These are phyloP conservation scores for Sylvicola fuscatus DNA, from an alignment of 2,888 invertebrate species.

Conservation along the genomic window DNA sequence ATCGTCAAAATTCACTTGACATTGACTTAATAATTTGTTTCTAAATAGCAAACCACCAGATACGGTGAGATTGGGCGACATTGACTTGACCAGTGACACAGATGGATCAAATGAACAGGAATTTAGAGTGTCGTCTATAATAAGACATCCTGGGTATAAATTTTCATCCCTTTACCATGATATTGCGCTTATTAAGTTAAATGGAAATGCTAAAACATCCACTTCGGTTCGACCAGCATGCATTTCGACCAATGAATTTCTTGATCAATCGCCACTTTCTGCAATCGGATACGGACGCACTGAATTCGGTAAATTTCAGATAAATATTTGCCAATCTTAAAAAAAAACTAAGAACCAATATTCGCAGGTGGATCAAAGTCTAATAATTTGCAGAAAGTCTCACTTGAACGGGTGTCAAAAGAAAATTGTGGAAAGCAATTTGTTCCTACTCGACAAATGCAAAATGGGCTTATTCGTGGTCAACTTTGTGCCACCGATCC, in stretches of 20 bases:
- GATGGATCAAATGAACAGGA: slow-evolving; percentile 1
- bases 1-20: too few relatives aligned
- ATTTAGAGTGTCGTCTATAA: slow-evolving; percentile 7
- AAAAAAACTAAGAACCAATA: too few relatives aligned
- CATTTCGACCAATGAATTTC: slow-evolving; percentile 23
- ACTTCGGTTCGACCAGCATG: slow-evolving; percentile 36
- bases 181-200: slow-evolving; percentile 38
- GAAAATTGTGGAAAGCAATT: slow-evolving; percentile 11
- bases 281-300: slow-evolving; percentile 42
- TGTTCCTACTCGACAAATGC: slow-evolving; percentile 4
- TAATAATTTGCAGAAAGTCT: slow-evolving; percentile 18
- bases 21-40: too few relatives aligned
- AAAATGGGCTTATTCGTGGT: not conserved
- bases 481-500: slow-evolving; percentile 2
- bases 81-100: slow-evolving; percentile 10
- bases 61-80: slow-evolving; percentile 13
- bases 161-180: slow-evolving; percentile 37
- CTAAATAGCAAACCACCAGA: slow-evolving; percentile 4
- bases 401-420: slow-evolving; percentile 17
- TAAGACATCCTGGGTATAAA: slow-evolving; percentile 33
- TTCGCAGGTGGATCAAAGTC: slow-evolving; percentile 14
- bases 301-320: slow-evolving; percentile 20
- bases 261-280: slow-evolving; percentile 25
- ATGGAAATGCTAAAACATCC: slow-evolving; percentile 17
- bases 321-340: too few relatives aligned